Base-by-base conservation (phyloP, 2,113 vertebrate species). In the Jaculus jaculus region DNA sequence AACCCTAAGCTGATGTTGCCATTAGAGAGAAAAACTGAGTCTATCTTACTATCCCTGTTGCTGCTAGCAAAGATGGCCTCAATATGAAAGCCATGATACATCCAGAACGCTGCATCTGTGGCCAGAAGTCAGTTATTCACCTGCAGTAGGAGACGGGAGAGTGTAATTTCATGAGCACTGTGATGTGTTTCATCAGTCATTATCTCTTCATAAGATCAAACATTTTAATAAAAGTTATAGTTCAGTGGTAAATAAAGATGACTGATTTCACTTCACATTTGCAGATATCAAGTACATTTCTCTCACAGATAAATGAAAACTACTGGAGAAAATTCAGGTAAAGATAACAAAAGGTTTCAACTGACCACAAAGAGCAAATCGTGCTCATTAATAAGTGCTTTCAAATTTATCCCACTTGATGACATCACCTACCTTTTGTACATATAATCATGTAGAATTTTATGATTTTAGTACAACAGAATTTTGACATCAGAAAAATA, bases 261-360 rank as follows among this genome's bases (percentile, higher is more conserved):
- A 89, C 34, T 72, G 24, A 72, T 92, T 84, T 89, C n/a, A 68
- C 17, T 61, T 80, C 28, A 72, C 26, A 84, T 68, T 66, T 73
- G 24, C 0, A 58, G 39, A 94, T 80, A 83, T 75, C 84, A 83
- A 95, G 58, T 54, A 73, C 2, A 17, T 91, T 84, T 90, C 4
- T 32, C 82, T 84, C 88, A 85, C 1, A 73, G 32, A 79, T 75
- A 86, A 93, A 42, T 74, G 30, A 84, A 87, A 87, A 91, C 71
- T 34, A 87, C 51, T n/a, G 1, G 60, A 91, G n/a, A 92, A 79
- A 89, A 42, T 58, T 65, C 60, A 89, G 10, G 12, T 66, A 77
- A 63, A 83, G 89, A 51, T 82, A 94, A 81, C 30, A 72, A 90
- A 90, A 84, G 10, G 69, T 89, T 82, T 65, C 34, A 83, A 61